Evolutionary conservation across 2,888 invertebrate species (phyloP).

Genomic region (Calameuta filiformis): DNA sequence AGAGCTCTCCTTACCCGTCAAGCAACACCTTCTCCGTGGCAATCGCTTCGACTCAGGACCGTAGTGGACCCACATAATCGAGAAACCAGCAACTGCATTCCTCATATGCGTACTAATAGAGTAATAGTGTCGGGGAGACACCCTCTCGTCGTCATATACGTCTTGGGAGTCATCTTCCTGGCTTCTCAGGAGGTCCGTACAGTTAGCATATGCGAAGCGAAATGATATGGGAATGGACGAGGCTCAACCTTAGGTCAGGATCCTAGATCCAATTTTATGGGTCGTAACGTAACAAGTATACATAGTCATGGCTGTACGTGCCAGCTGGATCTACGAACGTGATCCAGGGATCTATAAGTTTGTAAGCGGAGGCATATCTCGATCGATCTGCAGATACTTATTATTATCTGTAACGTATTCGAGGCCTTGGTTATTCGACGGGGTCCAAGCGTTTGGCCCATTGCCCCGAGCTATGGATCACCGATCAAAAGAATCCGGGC

Average conservation of each 20-base stretch:
- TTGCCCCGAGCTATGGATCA: slow-evolving; percentile 36
- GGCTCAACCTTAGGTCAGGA: background rate
- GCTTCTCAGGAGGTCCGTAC: background rate
- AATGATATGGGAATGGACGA: background rate
- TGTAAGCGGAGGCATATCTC: background rate
- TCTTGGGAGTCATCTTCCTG: background rate
- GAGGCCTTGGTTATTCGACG: background rate
- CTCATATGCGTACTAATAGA: slow-evolving; percentile 45
- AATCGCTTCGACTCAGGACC: slow-evolving; percentile 10
- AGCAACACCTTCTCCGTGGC: background rate
- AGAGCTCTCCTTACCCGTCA: background rate
- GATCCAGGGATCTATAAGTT: background rate
- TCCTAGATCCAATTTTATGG: background rate
- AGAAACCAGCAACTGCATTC: slow-evolving; percentile 59
- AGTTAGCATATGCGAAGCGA: background rate
- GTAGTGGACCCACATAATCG: slow-evolving; percentile 58
- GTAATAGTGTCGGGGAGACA: background rate
- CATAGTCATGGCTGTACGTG: background rate
- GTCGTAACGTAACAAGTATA: background rate
- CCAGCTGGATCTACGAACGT: slow-evolving; percentile 20
- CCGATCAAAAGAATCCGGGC: slow-evolving; percentile 10
- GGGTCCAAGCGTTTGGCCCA: slow-evolving; percentile 32
- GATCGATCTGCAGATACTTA: background rate
- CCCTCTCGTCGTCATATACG: background rate
- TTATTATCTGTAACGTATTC: background rate